Conservation (phyloP, 2,797 vertebrate genomes). For the Cynopterus sphinx region DNA sequence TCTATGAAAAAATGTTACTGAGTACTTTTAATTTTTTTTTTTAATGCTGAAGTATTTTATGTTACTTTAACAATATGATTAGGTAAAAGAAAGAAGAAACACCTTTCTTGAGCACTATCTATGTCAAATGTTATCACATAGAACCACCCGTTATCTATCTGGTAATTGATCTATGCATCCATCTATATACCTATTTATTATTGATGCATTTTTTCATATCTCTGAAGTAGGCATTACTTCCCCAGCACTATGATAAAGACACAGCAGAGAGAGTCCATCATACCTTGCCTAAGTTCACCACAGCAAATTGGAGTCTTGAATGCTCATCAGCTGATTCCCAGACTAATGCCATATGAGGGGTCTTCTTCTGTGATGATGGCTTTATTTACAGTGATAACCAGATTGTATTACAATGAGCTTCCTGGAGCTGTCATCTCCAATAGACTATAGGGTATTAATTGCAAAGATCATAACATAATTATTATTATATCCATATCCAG, state of each 20-base stretch:
- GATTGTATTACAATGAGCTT: background rate
- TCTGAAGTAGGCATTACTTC: background rate
- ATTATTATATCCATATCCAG: background rate
- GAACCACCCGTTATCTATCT: background rate
- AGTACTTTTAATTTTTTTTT: background rate
- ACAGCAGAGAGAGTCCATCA: background rate
- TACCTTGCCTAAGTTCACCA: background rate
- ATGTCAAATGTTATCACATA: background rate
- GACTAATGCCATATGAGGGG: background rate
- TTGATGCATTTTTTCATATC: background rate
- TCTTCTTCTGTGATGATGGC: background rate
- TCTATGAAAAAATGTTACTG: background rate
- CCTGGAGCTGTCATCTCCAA: background rate
- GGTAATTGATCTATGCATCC: background rate
- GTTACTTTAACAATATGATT: background rate
- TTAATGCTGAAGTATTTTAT: background rate
- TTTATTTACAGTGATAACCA: background rate
- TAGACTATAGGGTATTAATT: background rate
- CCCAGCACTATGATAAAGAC: background rate
- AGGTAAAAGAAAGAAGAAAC: background rate
- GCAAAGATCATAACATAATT: background rate
- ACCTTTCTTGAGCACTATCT: background rate
- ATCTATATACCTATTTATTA: background rate
- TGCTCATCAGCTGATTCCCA: background rate
- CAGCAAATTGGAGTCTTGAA: background rate